Evolutionary conservation across 2,888 invertebrate species (phyloP).

Genomic region (Drosophila differens): DNA sequence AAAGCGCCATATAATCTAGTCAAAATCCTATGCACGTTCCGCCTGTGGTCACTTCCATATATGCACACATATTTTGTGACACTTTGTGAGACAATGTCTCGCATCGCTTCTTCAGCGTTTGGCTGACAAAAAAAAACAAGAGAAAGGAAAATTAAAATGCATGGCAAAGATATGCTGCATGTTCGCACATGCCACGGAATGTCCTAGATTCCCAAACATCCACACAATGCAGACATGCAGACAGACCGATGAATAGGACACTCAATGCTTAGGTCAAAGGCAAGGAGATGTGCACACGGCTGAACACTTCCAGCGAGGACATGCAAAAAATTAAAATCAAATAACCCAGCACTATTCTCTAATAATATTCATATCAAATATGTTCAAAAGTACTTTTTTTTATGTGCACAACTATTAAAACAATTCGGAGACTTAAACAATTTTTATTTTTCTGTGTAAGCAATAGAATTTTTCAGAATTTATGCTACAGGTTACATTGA

Average conservation of each 20-base stretch:
- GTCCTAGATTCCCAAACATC: constrained; percentile 14
- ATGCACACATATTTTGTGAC: constrained; percentile 5
- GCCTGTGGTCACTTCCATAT: constrained; percentile 22
- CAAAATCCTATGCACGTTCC: constrained; percentile 52
- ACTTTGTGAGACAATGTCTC: background rate
- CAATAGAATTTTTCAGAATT: background rate
- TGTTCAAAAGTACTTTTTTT: background rate
- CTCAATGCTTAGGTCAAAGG: background rate
- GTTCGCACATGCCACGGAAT: constrained; percentile 32
- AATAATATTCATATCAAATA: background rate
- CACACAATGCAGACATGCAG: background rate
- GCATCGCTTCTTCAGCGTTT: constrained; percentile 30
- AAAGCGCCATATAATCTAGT: constrained; percentile 41
- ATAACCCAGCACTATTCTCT: background rate
- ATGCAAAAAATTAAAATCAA: background rate
- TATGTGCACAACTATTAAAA: background rate
- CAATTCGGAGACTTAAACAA: background rate
- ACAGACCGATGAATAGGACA: background rate
- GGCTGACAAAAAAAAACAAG: background rate
- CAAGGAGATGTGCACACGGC: background rate
- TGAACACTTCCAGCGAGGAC: background rate
- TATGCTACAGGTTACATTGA: background rate
- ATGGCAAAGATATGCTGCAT: constrained; percentile 45
- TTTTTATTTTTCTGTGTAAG: background rate
- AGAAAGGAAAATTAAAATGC: constrained; percentile 52